phyloP scores from a whole-genome alignment of 2,797 vertebrate species.

The Crax fasciolata region DNA sequence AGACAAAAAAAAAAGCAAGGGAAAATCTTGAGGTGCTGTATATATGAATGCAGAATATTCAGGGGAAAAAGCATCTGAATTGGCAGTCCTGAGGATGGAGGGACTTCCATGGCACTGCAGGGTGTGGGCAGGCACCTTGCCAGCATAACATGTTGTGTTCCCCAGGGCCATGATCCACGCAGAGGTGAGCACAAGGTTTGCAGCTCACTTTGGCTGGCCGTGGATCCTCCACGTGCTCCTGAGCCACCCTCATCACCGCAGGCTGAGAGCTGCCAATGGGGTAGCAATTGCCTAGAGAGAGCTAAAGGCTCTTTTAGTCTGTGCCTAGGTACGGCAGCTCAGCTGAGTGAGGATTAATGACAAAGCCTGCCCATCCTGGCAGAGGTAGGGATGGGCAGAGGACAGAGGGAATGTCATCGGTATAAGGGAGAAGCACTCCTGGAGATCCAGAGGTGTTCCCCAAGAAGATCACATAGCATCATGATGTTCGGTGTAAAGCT shows the following conservation, averaged over 20 bases:
- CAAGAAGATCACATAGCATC: not conserved
- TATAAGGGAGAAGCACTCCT: not conserved
- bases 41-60: not conserved
- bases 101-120: accelerated
- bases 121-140: not conserved
- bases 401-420: accelerated
- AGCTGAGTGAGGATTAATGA: not conserved
- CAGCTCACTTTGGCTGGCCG: accelerated
- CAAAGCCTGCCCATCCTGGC: not conserved
- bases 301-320: not conserved
- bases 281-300: not conserved
- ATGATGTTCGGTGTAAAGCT: not conserved
- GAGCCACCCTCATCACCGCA: not conserved
- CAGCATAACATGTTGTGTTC: not conserved
- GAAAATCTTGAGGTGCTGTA: not conserved
- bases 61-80: not conserved
- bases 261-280: not conserved
- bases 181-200: not conserved
- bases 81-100: not conserved
- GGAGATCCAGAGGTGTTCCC: not conserved
- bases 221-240: accelerated
- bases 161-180: not conserved
- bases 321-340: not conserved
- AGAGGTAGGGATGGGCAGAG: not conserved
- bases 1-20: not conserved